Evolutionary conservation across 2,888 invertebrate genomes (phyloP).

Genomic region (Eilema caniola): DNA sequence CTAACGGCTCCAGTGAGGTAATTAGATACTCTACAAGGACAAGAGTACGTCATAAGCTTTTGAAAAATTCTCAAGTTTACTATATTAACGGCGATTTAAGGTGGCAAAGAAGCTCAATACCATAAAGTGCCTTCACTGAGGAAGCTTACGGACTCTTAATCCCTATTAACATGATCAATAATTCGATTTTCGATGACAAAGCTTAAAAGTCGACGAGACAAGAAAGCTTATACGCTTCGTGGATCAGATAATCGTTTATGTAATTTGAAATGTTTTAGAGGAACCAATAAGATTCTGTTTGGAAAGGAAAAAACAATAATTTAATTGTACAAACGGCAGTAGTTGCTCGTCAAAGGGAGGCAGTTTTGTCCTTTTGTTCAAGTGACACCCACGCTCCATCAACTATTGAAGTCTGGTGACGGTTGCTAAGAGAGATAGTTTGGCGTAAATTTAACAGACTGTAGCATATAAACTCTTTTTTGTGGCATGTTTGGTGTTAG

Average conservation of each 20-base stretch:
- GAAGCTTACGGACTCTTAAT: background rate
- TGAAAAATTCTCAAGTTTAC: too few relatives aligned
- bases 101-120: too few relatives aligned
- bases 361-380: constrained; percentile 4
- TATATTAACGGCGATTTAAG: too few relatives aligned
- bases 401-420: background rate
- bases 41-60: too few relatives aligned
- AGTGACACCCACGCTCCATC: background rate
- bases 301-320: constrained; percentile 27
- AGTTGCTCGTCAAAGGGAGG: constrained; percentile 15
- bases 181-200: background rate
- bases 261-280: constrained; percentile 30
- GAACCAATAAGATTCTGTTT: constrained; percentile 31
- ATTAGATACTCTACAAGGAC: too few relatives aligned
- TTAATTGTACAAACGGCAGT: constrained; percentile 34
- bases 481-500: background rate
- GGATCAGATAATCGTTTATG: constrained; percentile 41
- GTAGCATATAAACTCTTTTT: background rate
- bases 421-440: background rate
- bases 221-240: constrained; percentile 23
- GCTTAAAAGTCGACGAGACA: constrained; percentile 13
- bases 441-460: background rate
- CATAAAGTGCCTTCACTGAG: too few relatives aligned
- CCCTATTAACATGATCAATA: constrained; percentile 7
- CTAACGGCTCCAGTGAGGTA: too few relatives aligned